These are phyloP conservation scores for Amia ocellicauda DNA, from an alignment of 2,113 vertebrate species.

Conservation along the genomic window DNA sequence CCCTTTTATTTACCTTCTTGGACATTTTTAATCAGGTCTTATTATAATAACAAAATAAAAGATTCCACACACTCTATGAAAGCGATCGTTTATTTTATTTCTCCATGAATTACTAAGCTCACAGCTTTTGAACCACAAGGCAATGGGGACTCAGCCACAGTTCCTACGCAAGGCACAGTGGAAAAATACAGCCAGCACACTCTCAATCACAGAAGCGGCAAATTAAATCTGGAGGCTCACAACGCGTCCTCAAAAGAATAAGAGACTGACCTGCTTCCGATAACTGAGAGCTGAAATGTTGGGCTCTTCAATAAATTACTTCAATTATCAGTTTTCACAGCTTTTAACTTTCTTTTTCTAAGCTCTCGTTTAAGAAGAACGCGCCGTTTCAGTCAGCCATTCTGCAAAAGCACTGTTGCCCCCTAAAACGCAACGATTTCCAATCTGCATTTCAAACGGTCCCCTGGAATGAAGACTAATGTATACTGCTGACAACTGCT, in stretches of 20 bases:
- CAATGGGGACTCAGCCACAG: too few species aligned
- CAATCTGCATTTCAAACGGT: slow-evolving; percentile 52
- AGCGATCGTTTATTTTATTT: too few species aligned
- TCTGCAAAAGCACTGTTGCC: neutral
- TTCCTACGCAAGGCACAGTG: neutral
- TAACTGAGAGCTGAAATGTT: neutral
- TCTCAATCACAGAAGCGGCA: slow-evolving; percentile 12
- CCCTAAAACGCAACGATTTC: slow-evolving; percentile 41
- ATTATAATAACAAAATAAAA: too few species aligned
- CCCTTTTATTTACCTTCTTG: too few species aligned
- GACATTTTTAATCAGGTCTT: too few species aligned
- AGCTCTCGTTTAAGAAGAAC: too few species aligned
- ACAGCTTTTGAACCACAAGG: too few species aligned
- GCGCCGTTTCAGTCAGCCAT: too few species aligned
- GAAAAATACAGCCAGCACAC: neutral
- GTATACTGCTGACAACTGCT: slow-evolving; percentile 50
- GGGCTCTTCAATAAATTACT: slow-evolving; percentile 17
- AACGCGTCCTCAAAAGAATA: neutral
- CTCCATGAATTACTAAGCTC: too few species aligned
- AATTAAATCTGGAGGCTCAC: slow-evolving; percentile 10
- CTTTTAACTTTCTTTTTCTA: neutral
- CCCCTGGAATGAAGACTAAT: slow-evolving; percentile 51
- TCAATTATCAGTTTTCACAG: slow-evolving; percentile 13
- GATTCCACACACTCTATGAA: too few species aligned
- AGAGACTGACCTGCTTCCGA: slow-evolving; percentile 16